Evolutionary conservation across 2,113 vertebrate genomes (phyloP).

Genomic region (Machaerirhynchus nigripectus): DNA sequence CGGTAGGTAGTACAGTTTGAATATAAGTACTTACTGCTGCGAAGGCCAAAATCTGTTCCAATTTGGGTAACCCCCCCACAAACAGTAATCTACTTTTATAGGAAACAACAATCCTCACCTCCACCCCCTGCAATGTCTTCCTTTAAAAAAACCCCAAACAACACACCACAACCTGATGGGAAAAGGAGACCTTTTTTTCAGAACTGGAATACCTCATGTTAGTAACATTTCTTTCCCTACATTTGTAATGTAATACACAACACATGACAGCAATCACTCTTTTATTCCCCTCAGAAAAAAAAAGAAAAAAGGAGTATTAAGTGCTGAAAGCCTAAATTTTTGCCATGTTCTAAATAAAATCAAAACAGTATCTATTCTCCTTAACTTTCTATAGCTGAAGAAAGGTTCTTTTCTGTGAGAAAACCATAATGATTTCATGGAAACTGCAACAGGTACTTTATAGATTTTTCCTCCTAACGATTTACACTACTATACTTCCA

Average conservation of each 20-base stretch:
- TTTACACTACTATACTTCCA: not conserved
- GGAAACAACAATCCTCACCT: not conserved
- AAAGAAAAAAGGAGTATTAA: not conserved
- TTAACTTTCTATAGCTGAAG: not conserved
- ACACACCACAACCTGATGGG: not conserved
- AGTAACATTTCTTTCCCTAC: not conserved
- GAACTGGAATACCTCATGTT: not conserved
- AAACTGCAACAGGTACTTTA: not conserved
- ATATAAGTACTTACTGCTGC: not conserved
- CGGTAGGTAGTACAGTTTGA: not conserved
- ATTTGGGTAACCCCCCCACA: not conserved
- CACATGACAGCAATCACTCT: fast-evolving
- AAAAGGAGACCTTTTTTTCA: not conserved
- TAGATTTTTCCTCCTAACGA: fast-evolving
- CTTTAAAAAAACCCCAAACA: not conserved
- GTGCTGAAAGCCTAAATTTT: not conserved
- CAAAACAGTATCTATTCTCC: not conserved
- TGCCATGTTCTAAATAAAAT: not conserved
- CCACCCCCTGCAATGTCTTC: not conserved
- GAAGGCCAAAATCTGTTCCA: not conserved
- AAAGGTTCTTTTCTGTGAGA: not conserved
- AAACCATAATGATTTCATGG: not conserved
- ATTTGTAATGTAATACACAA: not conserved
- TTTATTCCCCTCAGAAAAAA: fast-evolving
- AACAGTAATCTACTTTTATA: not conserved